phyloP scores from a whole-genome alignment of 2,797 vertebrate genomes.

The Harpagifer antarcticus region DNA sequence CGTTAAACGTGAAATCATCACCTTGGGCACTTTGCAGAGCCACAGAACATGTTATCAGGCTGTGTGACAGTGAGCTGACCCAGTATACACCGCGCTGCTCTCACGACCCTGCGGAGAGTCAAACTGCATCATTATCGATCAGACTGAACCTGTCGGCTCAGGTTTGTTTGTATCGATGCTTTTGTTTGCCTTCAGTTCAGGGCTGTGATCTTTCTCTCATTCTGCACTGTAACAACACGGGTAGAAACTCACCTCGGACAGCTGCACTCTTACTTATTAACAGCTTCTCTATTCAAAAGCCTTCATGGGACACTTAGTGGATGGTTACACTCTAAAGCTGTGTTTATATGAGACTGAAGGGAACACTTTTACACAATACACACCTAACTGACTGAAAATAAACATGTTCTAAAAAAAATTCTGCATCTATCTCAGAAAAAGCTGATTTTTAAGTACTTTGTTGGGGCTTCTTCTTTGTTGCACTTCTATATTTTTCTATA shows the following conservation, averaged over 20 bases:
- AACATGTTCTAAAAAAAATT: too few species aligned
- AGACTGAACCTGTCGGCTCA: not conserved
- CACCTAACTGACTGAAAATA: not conserved
- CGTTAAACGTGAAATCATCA: not conserved
- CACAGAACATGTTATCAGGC: too few species aligned
- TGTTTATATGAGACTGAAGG: not conserved
- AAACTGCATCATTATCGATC: slow-evolving; percentile 41
- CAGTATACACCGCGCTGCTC: not conserved
- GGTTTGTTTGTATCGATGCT: slow-evolving; percentile 54
- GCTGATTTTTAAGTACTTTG: too few species aligned
- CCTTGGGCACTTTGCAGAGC: too few species aligned
- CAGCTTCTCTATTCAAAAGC: not conserved
- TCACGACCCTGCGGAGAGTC: slow-evolving; percentile 3
- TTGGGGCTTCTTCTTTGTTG: not conserved
- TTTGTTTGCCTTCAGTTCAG: slow-evolving; percentile 70
- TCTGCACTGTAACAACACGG: slow-evolving; percentile 4
- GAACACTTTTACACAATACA: not conserved
- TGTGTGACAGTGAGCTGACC: slow-evolving; percentile 11
- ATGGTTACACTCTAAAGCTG: not conserved
- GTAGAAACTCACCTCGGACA: not conserved
- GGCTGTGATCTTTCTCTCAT: slow-evolving; percentile 50
- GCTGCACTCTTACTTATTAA: not conserved
- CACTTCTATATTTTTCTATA: not conserved
- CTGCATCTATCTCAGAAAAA: not conserved
- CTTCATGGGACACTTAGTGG: not conserved